Percentiles rank a stretch among this genome's conserved stretches.
Conservation (phyloP, 2,113 vertebrate species). For the Orthonyx spaldingii region DNA sequence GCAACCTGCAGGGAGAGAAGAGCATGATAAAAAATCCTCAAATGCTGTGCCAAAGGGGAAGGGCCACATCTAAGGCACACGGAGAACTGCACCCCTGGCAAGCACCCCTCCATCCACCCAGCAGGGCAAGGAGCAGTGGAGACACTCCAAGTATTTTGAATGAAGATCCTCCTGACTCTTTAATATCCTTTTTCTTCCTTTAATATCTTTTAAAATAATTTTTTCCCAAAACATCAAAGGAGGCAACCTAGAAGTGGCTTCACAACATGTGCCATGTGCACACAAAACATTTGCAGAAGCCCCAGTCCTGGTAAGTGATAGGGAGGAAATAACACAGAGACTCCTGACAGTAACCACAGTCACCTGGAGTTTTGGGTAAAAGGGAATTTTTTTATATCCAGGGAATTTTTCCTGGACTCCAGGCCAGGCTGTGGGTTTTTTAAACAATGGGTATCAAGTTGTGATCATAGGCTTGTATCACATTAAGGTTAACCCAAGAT, state of each 20-base stretch:
- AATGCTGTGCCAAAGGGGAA: not conserved
- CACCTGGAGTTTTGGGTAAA: not conserved
- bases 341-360: not conserved
- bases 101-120: not conserved
- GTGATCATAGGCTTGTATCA: not conserved
- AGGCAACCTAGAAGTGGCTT: not conserved
- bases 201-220: not conserved
- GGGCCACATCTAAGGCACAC: not conserved
- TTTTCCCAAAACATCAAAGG: not conserved
- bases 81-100: not conserved
- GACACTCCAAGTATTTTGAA: not conserved
- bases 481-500: constrained; percentile 31
- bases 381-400: not conserved
- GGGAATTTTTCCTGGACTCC: not conserved
- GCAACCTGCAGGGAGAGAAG: constrained; percentile 48
- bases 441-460: not conserved
- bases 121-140: not conserved
- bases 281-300: not conserved
- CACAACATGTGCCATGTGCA: rapidly evolving
- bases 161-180: not conserved
- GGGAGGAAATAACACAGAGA: not conserved
- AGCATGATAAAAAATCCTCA: not conserved
- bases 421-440: not conserved
- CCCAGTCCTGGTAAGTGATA: not conserved
- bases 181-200: not conserved